Evolutionary conservation across 2,888 invertebrate genomes (phyloP).

Genomic region (Fragum fragum): DNA sequence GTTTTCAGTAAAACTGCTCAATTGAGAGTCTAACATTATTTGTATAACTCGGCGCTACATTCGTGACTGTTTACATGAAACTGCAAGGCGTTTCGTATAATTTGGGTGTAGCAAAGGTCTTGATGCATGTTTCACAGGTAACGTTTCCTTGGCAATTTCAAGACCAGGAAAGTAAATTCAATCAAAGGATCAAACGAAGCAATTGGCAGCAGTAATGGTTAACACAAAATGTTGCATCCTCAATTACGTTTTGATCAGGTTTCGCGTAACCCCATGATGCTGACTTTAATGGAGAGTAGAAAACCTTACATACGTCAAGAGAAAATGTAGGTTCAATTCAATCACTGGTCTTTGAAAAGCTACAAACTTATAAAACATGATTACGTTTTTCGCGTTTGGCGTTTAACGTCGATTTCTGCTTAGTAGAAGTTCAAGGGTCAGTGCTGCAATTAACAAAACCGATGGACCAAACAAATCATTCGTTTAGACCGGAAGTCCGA

Average conservation of each 20-base stretch:
- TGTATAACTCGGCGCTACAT: too few relatives aligned
- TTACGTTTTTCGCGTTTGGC: too few relatives aligned
- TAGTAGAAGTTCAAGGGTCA: too few relatives aligned
- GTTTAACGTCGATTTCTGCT: too few relatives aligned
- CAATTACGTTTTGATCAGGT: conserved; percentile 19
- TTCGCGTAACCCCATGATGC: conserved; percentile 4
- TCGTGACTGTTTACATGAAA: too few relatives aligned
- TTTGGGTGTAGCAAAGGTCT: neutral
- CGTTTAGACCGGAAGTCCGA: too few relatives aligned
- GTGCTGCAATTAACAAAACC: too few relatives aligned
- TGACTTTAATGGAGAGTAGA: neutral
- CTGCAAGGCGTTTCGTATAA: neutral
- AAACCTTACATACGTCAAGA: neutral
- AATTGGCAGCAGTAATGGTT: conserved; percentile 18
- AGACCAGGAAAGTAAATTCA: conserved; percentile 13
- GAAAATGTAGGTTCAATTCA: neutral
- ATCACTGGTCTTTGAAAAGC: too few relatives aligned
- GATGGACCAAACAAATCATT: too few relatives aligned
- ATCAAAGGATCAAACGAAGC: conserved; percentile 7
- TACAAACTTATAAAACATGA: too few relatives aligned
- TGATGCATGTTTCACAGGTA: conserved; percentile 1
- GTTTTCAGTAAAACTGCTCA: too few relatives aligned
- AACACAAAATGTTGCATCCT: conserved; percentile 15
- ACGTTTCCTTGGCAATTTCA: conserved; percentile 4
- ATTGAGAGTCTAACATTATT: too few relatives aligned